Percentiles rank a stretch among this genome's conserved stretches.
These are phyloP conservation scores for Mya arenaria DNA, from an alignment of 1,140 invertebrate species.

Conservation along the genomic window DNA sequence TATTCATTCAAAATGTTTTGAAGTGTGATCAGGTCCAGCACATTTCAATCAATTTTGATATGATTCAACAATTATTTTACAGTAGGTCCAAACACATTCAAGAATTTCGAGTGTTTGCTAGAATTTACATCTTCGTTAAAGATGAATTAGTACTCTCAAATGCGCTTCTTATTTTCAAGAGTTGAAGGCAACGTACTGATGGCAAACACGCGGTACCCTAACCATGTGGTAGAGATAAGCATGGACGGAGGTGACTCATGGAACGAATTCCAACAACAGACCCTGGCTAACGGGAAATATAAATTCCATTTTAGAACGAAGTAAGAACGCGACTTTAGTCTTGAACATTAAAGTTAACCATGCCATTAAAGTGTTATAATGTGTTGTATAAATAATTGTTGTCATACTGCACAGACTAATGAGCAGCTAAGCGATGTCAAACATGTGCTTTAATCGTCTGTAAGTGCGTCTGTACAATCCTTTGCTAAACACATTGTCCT, in stretches of 20 bases:
- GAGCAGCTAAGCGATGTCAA: background rate
- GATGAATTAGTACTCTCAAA: background rate
- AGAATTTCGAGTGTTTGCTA: background rate
- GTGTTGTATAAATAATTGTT: background rate
- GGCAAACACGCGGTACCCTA: constrained; percentile 21
- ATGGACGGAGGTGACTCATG: background rate
- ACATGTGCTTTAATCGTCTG: background rate
- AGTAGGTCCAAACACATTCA: background rate
- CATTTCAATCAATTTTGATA: background rate
- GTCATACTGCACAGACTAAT: background rate
- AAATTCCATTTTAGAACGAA: background rate
- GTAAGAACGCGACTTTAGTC: background rate
- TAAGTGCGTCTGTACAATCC: background rate
- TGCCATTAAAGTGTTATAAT: background rate
- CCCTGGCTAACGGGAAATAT: background rate
- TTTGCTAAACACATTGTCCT: background rate
- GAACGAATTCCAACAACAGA: background rate
- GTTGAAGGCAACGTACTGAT: background rate
- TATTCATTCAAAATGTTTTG: background rate
- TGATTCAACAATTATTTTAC: background rate
- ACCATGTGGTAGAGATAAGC: background rate
- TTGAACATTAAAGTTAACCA: background rate
- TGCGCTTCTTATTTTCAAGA: background rate
- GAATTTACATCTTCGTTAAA: background rate
- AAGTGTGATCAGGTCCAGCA: too few species aligned